Conservation (phyloP, 35 echinoderm and acorn worm genomes). For the Amphiura filiformis region DNA sequence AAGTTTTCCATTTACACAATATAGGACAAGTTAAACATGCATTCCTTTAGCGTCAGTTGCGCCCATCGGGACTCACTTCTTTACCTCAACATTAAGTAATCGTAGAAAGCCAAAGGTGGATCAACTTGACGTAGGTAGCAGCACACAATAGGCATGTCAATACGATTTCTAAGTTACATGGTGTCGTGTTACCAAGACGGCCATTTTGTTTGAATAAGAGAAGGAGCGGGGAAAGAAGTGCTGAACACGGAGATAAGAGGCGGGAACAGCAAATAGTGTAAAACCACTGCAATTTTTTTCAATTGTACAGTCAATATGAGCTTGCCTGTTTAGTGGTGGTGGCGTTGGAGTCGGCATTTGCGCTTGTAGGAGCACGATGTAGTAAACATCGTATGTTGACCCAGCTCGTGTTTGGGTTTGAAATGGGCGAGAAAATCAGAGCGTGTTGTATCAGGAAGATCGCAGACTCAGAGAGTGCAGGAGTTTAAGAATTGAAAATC, state of each 20-base stretch:
- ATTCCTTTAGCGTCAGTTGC: neutral
- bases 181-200: neutral
- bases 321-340: neutral
- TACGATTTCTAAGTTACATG: neutral
- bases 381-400: too few relatives aligned
- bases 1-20: too few relatives aligned
- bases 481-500: too few relatives aligned
- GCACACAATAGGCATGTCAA: constrained; percentile 8
- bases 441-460: too few relatives aligned
- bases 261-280: neutral
- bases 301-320: neutral
- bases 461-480: too few relatives aligned
- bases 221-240: neutral
- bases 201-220: constrained; percentile 3
- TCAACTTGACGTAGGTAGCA: neutral
- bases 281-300: neutral
- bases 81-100: too few relatives aligned
- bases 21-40: neutral
- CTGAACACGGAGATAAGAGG: neutral
- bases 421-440: too few relatives aligned
- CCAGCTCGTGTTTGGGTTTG: too few relatives aligned
- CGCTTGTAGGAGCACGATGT: neutral
- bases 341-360: neutral
- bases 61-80: neutral
- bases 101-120: neutral